These are phyloP conservation scores for Drosophila virilis DNA, from an alignment of 1,140 invertebrate genomes.

Conservation along the genomic window DNA sequence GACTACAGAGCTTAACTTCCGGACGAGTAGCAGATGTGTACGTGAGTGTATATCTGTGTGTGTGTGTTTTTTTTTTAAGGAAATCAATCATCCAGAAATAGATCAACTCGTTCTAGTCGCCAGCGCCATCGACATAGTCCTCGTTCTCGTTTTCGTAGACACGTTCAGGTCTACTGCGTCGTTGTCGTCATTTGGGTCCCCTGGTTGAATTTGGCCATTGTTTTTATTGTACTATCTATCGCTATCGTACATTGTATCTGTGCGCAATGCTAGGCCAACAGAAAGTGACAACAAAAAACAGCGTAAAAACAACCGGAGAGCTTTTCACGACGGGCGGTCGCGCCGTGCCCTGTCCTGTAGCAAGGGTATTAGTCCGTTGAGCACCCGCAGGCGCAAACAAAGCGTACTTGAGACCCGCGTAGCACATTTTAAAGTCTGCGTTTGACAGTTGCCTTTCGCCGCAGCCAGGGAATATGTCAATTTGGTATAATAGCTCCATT, in stretches of 20 bases:
- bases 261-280: conserved; percentile 29
- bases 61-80: conserved; percentile 30
- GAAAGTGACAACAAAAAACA: conserved; percentile 22
- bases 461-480: conserved; percentile 21
- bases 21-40: conserved; percentile 46
- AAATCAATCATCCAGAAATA: conserved; percentile 81
- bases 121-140: conserved; percentile 13
- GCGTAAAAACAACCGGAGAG: conserved; percentile 23
- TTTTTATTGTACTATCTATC: conserved; percentile 55
- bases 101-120: conserved; percentile 59
- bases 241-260: conserved; percentile 18
- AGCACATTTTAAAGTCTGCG: conserved; percentile 36
- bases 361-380: conserved; percentile 23
- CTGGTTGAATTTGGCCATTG: conserved; percentile 54
- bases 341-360: conserved; percentile 1
- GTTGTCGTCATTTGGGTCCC: conserved; percentile 32
- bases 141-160: conserved; percentile 4
- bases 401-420: conserved; percentile 9
- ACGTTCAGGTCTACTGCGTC: conserved; percentile 17
- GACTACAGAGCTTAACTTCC: conserved; percentile 35
- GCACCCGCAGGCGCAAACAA: conserved; percentile 1
- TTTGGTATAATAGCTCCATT: conserved; percentile 31
- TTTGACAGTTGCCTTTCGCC: conserved; percentile 29
- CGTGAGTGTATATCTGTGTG: conserved; percentile 13
- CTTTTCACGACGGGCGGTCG: conserved; percentile 32